Percentiles rank a stretch among this genome's conserved stretches.
Evolutionary conservation across 2,113 vertebrate genomes (phyloP).

Genomic region (Lucifuga dentata): DNA sequence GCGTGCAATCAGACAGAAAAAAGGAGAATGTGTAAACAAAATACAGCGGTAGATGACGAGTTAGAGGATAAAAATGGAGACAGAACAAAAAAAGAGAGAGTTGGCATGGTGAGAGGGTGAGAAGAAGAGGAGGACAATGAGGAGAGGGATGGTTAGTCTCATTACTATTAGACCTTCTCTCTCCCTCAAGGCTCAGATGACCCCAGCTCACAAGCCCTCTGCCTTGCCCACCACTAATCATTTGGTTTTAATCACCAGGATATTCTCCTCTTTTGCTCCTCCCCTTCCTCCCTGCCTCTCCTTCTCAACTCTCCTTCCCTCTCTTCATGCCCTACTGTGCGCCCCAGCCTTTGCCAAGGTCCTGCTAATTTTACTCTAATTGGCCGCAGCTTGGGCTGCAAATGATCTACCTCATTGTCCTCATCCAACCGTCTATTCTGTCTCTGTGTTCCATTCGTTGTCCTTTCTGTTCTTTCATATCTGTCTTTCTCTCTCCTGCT

Average conservation of each 20-base stretch:
- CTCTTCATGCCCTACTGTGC: slow-evolving; percentile 72
- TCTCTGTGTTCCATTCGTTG: slow-evolving; percentile 33
- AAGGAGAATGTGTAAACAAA: slow-evolving; percentile 50
- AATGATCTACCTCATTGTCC: slow-evolving; percentile 78
- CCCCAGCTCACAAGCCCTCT: slow-evolving; percentile 74
- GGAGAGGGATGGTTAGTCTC: slow-evolving; percentile 77
- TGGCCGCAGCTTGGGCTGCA: slow-evolving; percentile 76
- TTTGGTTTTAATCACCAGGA: slow-evolving; percentile 85
- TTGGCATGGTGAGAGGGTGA: slow-evolving; percentile 19
- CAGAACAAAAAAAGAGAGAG: slow-evolving; percentile 26
- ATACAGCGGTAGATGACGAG: slow-evolving; percentile 37
- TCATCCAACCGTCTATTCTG: slow-evolving; percentile 67
- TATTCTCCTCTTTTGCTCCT: slow-evolving; percentile 69
- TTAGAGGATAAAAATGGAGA: slow-evolving; percentile 37
- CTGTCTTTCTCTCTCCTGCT: slow-evolving; percentile 15
- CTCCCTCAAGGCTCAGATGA: slow-evolving; percentile 78
- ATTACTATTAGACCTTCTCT: slow-evolving; percentile 80
- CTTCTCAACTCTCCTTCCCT: slow-evolving; percentile 40
- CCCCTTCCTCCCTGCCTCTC: slow-evolving; percentile 22
- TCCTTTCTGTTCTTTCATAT: slow-evolving; percentile 47
- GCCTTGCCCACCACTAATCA: slow-evolving; percentile 80
- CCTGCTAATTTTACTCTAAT: slow-evolving; percentile 86
- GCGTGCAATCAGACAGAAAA: slow-evolving; percentile 43
- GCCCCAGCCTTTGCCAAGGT: slow-evolving; percentile 85
- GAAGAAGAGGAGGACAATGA: slow-evolving; percentile 44